Percentiles rank a stretch among this genome's conserved stretches.
Evolutionary conservation across 2,113 vertebrate species (phyloP).

Genomic region (human (Homo sapiens)): DNA sequence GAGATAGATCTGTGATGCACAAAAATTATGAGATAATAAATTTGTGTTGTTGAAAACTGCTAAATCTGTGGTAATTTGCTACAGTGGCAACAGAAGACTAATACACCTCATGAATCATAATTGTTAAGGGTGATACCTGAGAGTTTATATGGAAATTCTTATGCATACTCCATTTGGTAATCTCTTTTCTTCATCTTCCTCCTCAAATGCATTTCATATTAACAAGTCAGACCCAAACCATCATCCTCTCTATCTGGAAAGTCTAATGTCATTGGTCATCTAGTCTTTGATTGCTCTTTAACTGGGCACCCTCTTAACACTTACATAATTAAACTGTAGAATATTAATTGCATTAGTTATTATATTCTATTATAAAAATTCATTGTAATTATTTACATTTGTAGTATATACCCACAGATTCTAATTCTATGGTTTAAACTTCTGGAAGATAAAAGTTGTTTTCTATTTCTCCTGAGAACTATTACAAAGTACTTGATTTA

Average conservation of each 20-base stretch:
- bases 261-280: background rate
- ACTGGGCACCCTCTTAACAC: background rate
- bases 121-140: background rate
- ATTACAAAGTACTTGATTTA: conserved; percentile 26
- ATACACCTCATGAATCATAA: background rate
- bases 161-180: background rate
- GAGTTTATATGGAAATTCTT: background rate
- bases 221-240: background rate
- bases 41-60: background rate
- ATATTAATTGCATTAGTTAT: background rate
- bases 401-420: background rate
- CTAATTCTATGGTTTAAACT: background rate
- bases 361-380: background rate
- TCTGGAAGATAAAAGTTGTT: background rate
- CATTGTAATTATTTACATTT: background rate
- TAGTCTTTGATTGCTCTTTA: background rate
- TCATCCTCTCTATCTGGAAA: background rate
- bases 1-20: background rate
- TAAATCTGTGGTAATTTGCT: background rate
- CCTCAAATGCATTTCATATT: background rate
- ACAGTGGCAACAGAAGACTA: background rate
- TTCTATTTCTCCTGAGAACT: background rate
- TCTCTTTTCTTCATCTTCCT: background rate
- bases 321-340: background rate
- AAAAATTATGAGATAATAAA: background rate